Percentiles rank a stretch among this genome's conserved stretches.
These are phyloP conservation scores for Sycophila sp. DNA, from an alignment of 1,140 invertebrate species.

Conservation along the genomic window DNA sequence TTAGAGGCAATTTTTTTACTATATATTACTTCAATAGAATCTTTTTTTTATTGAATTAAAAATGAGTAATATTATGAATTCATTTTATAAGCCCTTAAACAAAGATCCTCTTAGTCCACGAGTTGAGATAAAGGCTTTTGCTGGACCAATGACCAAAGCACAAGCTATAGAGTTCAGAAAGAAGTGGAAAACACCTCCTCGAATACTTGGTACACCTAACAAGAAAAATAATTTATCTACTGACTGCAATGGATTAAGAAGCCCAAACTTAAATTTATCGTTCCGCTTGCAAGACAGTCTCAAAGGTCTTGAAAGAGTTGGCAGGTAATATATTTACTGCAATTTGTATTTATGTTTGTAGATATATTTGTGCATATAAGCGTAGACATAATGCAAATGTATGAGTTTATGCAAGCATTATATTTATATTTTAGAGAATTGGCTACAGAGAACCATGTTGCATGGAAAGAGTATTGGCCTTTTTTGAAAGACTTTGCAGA, in stretches of 20 bases:
- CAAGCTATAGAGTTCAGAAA: constrained; percentile 78
- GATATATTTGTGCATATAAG: too few relatives aligned
- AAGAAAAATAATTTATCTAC: not conserved
- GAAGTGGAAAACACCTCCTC: constrained; percentile 84
- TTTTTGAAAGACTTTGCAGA: constrained; percentile 85
- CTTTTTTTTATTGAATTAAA: constrained; percentile 13
- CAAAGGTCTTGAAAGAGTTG: constrained; percentile 86
- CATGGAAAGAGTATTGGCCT: constrained; percentile 93
- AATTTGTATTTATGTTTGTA: constrained; percentile 5
- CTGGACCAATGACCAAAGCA: constrained; percentile 83
- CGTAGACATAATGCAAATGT: too few relatives aligned
- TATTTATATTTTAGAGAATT: constrained; percentile 70
- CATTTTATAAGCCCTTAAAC: constrained; percentile 69
- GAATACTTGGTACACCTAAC: constrained; percentile 51
- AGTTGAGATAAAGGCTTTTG: constrained; percentile 81
- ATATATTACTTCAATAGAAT: not conserved
- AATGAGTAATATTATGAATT: constrained; percentile 32
- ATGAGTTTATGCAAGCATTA: constrained; percentile 25
- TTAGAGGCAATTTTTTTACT: too few relatives aligned
- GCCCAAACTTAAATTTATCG: constrained; percentile 49
- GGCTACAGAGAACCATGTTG: constrained; percentile 78
- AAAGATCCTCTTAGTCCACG: constrained; percentile 73
- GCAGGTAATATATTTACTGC: constrained; percentile 67
- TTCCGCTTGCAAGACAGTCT: constrained; percentile 79
- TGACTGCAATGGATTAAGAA: constrained; percentile 35